Base-by-base conservation (phyloP, 2,113 vertebrate genomes). In the Axis porcinus region DNA sequence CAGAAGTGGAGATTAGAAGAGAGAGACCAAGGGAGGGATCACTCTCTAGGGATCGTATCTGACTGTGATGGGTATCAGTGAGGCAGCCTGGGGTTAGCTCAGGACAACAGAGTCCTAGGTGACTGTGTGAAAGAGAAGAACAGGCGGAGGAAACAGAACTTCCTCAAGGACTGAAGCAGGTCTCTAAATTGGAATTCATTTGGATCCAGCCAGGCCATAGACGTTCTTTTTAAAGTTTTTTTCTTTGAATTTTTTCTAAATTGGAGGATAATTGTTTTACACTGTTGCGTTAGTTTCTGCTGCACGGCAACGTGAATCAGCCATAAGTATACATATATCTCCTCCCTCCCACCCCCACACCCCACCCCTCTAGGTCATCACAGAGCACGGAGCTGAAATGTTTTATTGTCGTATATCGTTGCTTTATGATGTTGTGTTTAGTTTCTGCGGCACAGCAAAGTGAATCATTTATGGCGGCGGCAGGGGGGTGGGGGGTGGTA, bases 1-100 rank as follows among this genome's bases (percentile, higher is more conserved):
- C 91, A 45, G 76, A 25, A 55, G 88, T 58, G 55, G 92, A 93
- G 96, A 86, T 60, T 2, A 89, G 79, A 57, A 33, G 86, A 79
- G 60, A 88, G 43, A 64, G n/a, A 50, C 21, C 2, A 2, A 58
- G 28, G 17, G 62, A 50, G 78, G 45, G 62, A 10, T 1, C 2
- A 40, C 91, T 93, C 52, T 62, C 81, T 11, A 11, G 87, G 94
- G 92, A 62, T 2, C 15, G 86, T 62, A 25, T 96, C 95, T 58
- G 43, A 27, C 23, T 2, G 0, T 0, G 78, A 95, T 55, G 74
- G 78, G 67, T 87, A 86, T 92, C 60, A 0, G 76, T 1, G 30
- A 43, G 19, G 82, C 86, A 36, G 36, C 43, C 30, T 2, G 50
- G 86, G 96, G 92, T 93, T 3, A 97, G 64, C 5, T 21, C 19